These are phyloP conservation scores for Eulimnadia texana DNA, from an alignment of 1,140 invertebrate genomes.

Conservation along the genomic window DNA sequence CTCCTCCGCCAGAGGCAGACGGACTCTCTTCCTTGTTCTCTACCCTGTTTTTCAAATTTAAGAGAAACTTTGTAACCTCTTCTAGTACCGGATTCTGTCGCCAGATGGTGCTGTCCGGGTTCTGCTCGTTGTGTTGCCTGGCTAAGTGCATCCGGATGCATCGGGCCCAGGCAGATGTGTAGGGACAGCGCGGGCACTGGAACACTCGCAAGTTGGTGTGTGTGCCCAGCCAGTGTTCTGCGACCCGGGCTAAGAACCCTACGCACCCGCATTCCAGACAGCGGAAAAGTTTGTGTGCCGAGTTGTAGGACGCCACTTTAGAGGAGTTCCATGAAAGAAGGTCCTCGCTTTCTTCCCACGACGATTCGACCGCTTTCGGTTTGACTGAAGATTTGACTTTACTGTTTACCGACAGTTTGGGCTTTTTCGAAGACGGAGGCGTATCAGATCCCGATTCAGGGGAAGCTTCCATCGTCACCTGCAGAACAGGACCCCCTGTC, in stretches of 20 bases:
- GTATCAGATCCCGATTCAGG: neutral
- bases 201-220: slow-evolving; percentile 61
- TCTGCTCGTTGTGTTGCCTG: slow-evolving; percentile 43
- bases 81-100: slow-evolving; percentile 57
- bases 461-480: slow-evolving; percentile 17
- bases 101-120: slow-evolving; percentile 30
- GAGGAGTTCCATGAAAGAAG: slow-evolving; percentile 50
- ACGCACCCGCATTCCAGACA: slow-evolving; percentile 63
- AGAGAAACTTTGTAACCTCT: slow-evolving; percentile 52
- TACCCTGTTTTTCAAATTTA: slow-evolving; percentile 46
- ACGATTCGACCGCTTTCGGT: slow-evolving; percentile 24
- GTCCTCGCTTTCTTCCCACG: slow-evolving; percentile 50
- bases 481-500: slow-evolving; percentile 7
- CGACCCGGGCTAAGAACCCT: slow-evolving; percentile 56
- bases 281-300: slow-evolving; percentile 40
- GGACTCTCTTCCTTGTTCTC: slow-evolving; percentile 28
- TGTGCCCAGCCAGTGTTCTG: slow-evolving; percentile 67
- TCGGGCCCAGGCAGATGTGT: slow-evolving; percentile 55
- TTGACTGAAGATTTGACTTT: neutral
- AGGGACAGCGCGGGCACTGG: slow-evolving; percentile 53
- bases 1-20: slow-evolving; percentile 18
- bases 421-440: slow-evolving; percentile 2
- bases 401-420: slow-evolving; percentile 13
- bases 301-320: slow-evolving; percentile 42
- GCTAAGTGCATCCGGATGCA: slow-evolving; percentile 56